Base-by-base conservation (phyloP, 1,140 invertebrate genomes). In the Drosophila lowei region DNA sequence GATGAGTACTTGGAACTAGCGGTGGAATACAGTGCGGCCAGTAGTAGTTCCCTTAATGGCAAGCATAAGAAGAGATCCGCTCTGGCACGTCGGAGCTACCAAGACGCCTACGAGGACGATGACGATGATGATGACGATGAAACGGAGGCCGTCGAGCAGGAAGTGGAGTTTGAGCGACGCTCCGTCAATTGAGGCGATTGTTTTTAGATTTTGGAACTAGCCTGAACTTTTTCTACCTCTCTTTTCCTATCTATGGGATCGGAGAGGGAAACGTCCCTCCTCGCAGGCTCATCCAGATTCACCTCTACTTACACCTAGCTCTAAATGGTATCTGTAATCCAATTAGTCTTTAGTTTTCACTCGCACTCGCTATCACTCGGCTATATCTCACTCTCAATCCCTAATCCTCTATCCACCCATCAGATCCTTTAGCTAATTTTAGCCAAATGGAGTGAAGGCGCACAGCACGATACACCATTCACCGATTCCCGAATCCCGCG, bases 1-100 rank as follows among this genome's bases (percentile, higher is more conserved):
- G 79, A 85, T 41, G 88, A 85, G 34, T 88, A 79, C 52, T 63
- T 79, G 43, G 88, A 81, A 15, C 41, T 77, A 53, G 62, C 75
- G 7, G 54, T 56, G 63, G 57, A 68, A 8, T 34, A 56, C n/a
- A 70, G 63, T 9, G 44, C 18, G 64, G 64, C 13, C 63, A 70
- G 64, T 15, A 57, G 64, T 42, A 65, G 52, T 6, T 68, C 66
- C 0, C 44, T 68, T 1, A 68, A 68, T 15, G 64, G 66, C 34
- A 70, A 67, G 18, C 62, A 68, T 25, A 41, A 67, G 34, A 55
- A 67, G 44, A 50, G 64, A 6, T 21, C 63, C 8, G 56, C 66
- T 3, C 25, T 70, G 18, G 66, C 66, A 1, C 66, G 66, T n/a
- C 46, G 66, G 6, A 70, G 66, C 21, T 70, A 70, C 44, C 66